Evolutionary conservation across 1,140 invertebrate genomes (phyloP).

Genomic region (Eueides isabella): DNA sequence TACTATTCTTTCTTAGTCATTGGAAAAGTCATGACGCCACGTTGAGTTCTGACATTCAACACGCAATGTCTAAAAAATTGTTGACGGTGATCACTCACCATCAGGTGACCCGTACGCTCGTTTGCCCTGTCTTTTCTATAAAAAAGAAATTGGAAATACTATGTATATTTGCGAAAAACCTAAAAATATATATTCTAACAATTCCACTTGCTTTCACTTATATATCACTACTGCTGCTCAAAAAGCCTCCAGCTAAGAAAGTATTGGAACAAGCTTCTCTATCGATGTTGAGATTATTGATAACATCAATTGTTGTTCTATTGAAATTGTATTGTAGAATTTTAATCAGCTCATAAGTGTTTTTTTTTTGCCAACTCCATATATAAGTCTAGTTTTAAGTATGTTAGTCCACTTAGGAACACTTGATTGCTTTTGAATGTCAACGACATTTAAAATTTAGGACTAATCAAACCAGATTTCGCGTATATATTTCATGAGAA

Average conservation of each 20-base stretch:
- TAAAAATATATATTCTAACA: not conserved
- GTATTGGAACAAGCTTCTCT: slow-evolving; percentile 47
- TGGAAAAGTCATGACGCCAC: too few species aligned
- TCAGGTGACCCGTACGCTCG: too few species aligned
- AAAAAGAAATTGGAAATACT: not conserved
- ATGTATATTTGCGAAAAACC: not conserved
- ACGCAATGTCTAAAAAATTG: too few species aligned
- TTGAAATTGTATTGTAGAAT: slow-evolving; percentile 14
- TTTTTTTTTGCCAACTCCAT: slow-evolving; percentile 15
- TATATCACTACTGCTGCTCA: slow-evolving; percentile 43
- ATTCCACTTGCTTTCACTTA: slow-evolving; percentile 14
- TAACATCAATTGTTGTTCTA: slow-evolving; percentile 39
- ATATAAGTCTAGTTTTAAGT: not conserved
- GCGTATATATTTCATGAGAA: not conserved
- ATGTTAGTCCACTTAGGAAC: not conserved
- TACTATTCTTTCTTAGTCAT: too few species aligned
- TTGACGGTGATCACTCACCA: too few species aligned
- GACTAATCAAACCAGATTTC: not conserved
- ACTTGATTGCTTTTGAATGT: not conserved
- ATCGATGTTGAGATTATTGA: slow-evolving; percentile 37
- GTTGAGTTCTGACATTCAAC: too few species aligned
- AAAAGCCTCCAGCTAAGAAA: slow-evolving; percentile 51
- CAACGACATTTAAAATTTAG: not conserved
- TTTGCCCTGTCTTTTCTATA: too few species aligned
- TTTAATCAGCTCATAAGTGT: slow-evolving; percentile 23